Base-by-base conservation (phyloP, 1,140 invertebrate genomes). In the Caenorhabditis briggsae region DNA sequence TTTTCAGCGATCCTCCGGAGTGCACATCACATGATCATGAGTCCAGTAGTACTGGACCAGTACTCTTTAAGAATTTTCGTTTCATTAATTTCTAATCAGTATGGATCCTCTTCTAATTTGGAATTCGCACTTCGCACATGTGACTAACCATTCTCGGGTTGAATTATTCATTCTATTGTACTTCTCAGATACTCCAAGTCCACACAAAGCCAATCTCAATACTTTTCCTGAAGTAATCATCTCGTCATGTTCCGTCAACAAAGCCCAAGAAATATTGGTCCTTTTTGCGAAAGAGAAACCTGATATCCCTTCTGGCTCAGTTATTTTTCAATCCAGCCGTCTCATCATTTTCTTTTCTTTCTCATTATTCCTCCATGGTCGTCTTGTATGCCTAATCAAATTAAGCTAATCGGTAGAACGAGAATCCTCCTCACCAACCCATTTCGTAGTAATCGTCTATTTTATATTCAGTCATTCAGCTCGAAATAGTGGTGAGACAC, bases 141-240 rank as follows among this genome's bases (percentile, higher is more conserved):
- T 58, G 59, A 61, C 64, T 18, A 70, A 70, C 33, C 64, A 70
- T 43, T 64, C 64, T 16, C 6, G 8, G 33, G 6, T 9, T 78
- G 43, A 70, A 70, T 70, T 46, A 46, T 70, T 70, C 65, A 25
- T 70, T n/a, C 46, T 78, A 3, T 23, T 48, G n/a, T 50, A 61
- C 23, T 61, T 61, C 59, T 61, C 59, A 61, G 23, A 16, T n/a
- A 58, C 56, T 20, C 23, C 25, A 11, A n/a, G 7, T 61, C 59
- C 11, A 18, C 9, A 61, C 9, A 70, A 33, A 6, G 41, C 41
- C 41, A 43, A 16, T 70, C 8, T 16, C 46, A 70, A 41, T n/a
- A 70, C 33, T n/a, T 70, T 78, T 78, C 46, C 70, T 78, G 70
- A 41, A 50, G 70, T 78, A 78, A 78, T 78, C 70, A 78, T 78